Percentiles rank a stretch among this genome's conserved stretches.
Conservation (phyloP, 23 tunicate species). For the Trididemnum nubilum region DNA sequence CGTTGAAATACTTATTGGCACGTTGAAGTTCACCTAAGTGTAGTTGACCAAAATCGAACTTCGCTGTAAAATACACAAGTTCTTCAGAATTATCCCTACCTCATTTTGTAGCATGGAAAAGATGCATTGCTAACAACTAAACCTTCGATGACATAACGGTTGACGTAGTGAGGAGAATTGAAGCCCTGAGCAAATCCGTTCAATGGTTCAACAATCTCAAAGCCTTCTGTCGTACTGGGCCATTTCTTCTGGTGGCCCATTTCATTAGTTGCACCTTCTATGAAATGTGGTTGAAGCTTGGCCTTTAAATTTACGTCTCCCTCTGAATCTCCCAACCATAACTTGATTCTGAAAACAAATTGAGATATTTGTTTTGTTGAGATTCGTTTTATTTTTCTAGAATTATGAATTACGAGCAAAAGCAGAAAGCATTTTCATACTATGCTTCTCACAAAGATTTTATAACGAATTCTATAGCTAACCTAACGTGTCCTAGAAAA, state of each 20-base stretch:
- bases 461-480: no score
- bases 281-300: not conserved
- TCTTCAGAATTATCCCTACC: no score
- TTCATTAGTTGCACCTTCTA: not conserved
- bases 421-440: no score
- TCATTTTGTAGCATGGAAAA: no score
- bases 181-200: constrained; percentile 12
- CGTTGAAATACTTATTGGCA: no score
- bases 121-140: not conserved
- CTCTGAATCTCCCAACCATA: constrained; percentile 19
- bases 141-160: constrained; percentile 21
- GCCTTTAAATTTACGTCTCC: not conserved
- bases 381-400: not conserved
- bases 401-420: no score
- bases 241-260: not conserved
- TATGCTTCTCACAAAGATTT: no score
- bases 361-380: not conserved
- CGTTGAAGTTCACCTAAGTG: no score
- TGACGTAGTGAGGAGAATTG: constrained; percentile 13
- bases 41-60: no score
- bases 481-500: no score
- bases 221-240: constrained; percentile 2
- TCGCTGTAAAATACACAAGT: no score
- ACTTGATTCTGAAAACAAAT: constrained; percentile 1
- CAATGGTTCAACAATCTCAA: not conserved